A percentile compares a stretch with the other conserved stretches of the same genome.
phyloP scores from a whole-genome alignment of 1,140 invertebrate genomes.

The Drosophila melanogaster region Release_6_plus_ISO1_MT NT_037436.4:19616001-19616500 shows the following conservation, averaged over 20 bases:
- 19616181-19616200: slow-evolving; percentile 91
- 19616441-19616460: slow-evolving; percentile 94
- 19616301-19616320: slow-evolving; percentile 88
- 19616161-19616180: slow-evolving; percentile 97
- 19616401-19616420: slow-evolving; percentile 94
- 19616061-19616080: slow-evolving; percentile 89
- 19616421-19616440: slow-evolving; percentile 92
- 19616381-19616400: slow-evolving; percentile 97
- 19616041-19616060: slow-evolving; percentile 93
- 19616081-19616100: slow-evolving; percentile 92
- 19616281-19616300: slow-evolving; percentile 98
- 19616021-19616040: slow-evolving; percentile 94
- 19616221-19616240: slow-evolving; percentile 94
- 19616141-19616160: slow-evolving; percentile 96
- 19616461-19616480: slow-evolving; percentile 95
- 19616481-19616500: slow-evolving; percentile 68
- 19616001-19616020: slow-evolving; percentile 52
- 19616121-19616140: slow-evolving; percentile 91
- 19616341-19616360: slow-evolving; percentile 96
- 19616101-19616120: slow-evolving; percentile 90
- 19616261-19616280: slow-evolving; percentile 97
- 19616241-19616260: slow-evolving; percentile 95
- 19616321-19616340: slow-evolving; percentile 98
- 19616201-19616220: slow-evolving; percentile 97
- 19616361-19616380: slow-evolving; percentile 95